Evolutionary conservation across 2,797 vertebrate species (phyloP), one percentile per base, ranked within the genome.

Genomic region (Centroberyx gerrardi): DNA sequence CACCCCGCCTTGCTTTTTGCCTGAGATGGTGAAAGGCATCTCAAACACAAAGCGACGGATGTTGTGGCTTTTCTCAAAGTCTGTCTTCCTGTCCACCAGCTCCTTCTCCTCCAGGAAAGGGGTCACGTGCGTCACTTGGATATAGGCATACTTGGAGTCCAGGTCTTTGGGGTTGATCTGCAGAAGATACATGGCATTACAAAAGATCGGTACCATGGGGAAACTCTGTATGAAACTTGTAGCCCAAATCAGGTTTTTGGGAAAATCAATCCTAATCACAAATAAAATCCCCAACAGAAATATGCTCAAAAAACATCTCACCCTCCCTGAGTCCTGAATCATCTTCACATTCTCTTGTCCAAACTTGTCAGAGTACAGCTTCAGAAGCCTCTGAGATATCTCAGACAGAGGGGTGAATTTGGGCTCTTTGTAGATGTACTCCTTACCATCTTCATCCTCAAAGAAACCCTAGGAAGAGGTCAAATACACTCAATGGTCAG

Each of bases 391-490:
- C 90, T 99, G 98, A 15, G 98, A 99, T 72, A 99, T 96, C 93
- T 99, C 98, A 0, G 98, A 98, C 58, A 99, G 95, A 28, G 97
- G 97, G 0, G 98, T 99, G 83, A 99, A 96, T 86, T 99, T 99
- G 59, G 98, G 98, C 69, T 99, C 98, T 91, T 99, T 99, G 90
- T 99, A 99, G 87, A 99, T 98, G 80, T 99, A 99, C 80, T 99
- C 98, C 49, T 99, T 99, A 58, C 98, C 97, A 53, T 99, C 98
- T 90, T 99, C 98, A 87, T 99, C 98, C 88, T 99, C 98, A 91
- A 99, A 99, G 93, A 98, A 99, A 1, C 98, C 97, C 98, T 99
- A 80, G 33, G 71, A 90, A 71, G 68, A 64, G 8, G 59, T 54
- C 1, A 72, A 65, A 76, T 4, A 65, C 44, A n/a, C 6, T 29